Conservation (phyloP, 2,113 vertebrate species). For the Hystrix brachyura region DNA sequence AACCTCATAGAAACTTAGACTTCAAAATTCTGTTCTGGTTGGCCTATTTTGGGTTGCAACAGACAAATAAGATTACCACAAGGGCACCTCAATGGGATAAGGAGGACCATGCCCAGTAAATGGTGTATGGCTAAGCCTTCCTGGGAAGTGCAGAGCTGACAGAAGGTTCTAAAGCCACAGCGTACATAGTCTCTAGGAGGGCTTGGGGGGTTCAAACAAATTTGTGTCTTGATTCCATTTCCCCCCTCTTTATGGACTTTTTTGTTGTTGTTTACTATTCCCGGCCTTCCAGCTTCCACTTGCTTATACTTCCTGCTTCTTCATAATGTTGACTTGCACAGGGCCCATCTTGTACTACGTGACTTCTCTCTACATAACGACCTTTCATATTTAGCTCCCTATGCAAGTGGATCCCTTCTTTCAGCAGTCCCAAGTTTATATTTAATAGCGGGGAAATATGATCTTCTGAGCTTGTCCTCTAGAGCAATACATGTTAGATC, state of each 20-base stretch:
- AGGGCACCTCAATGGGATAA: not conserved
- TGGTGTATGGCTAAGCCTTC: not conserved
- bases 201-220: not conserved
- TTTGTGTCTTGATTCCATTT: not conserved
- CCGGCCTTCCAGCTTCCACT: not conserved
- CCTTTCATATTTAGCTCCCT: not conserved
- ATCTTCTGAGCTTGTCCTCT: not conserved
- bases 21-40: not conserved
- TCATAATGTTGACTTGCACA: not conserved
- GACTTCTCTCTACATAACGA: not conserved
- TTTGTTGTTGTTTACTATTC: not conserved
- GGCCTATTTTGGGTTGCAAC: slow-evolving; percentile 22
- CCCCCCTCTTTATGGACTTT: not conserved
- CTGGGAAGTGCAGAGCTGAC: not conserved
- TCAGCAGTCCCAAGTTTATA: not conserved
- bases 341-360: not conserved
- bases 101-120: not conserved
- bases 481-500: not conserved
- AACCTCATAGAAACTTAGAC: not conserved
- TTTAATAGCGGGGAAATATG: not conserved
- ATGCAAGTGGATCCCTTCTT: slow-evolving; percentile 13
- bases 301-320: not conserved
- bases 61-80: not conserved
- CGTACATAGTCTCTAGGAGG: not conserved
- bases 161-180: not conserved